Evolutionary conservation across 2,113 vertebrate species (phyloP).

Genomic region (Ia io): DNA sequence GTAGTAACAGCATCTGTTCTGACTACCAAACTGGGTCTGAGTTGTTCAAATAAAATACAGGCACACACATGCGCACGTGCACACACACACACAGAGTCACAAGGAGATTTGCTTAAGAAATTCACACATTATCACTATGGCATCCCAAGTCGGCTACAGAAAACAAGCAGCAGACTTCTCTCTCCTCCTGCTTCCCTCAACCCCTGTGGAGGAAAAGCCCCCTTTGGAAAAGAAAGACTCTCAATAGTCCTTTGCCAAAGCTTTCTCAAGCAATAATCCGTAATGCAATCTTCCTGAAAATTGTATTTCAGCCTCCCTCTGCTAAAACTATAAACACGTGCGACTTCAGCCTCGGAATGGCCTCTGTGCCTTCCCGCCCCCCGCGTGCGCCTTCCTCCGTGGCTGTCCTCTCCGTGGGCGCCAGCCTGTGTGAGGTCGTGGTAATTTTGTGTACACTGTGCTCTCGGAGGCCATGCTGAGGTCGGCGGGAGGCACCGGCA

Average conservation of each 20-base stretch:
- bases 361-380: conserved; percentile 74
- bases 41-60: conserved; percentile 5
- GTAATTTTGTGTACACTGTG: conserved; percentile 85
- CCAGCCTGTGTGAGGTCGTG: conserved; percentile 82
- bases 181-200: background rate
- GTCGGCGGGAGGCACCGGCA: conserved; percentile 66
- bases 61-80: background rate
- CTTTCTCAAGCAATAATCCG: conserved; percentile 52
- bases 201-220: background rate
- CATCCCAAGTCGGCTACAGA: background rate
- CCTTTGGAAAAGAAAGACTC: conserved; percentile 30
- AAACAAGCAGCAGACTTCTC: background rate
- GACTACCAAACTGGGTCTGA: background rate
- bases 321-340: conserved; percentile 65
- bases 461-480: conserved; percentile 80
- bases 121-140: background rate
- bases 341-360: conserved; percentile 75
- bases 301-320: conserved; percentile 70
- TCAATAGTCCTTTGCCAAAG: conserved; percentile 28
- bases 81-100: background rate
- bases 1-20: background rate
- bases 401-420: conserved; percentile 73
- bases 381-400: conserved; percentile 73
- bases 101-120: conserved; percentile 15
- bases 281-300: conserved; percentile 76